Percentiles rank a stretch among this genome's conserved stretches.
These are phyloP conservation scores for Helogale parvula DNA, from an alignment of 2,113 vertebrate genomes.

Conservation along the genomic window DNA sequence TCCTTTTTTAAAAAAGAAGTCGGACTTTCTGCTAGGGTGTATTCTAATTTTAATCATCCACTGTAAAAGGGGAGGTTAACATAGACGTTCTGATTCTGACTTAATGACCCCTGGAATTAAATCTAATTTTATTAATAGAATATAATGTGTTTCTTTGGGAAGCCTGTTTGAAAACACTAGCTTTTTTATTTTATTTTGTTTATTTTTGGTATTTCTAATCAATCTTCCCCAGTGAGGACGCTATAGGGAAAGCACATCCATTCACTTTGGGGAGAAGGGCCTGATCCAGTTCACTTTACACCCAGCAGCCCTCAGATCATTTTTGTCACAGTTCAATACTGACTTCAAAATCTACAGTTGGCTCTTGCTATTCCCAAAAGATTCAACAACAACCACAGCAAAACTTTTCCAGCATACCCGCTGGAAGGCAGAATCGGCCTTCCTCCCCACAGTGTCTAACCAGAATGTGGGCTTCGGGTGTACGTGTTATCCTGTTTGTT, in stretches of 20 bases:
- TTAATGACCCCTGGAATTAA: slow-evolving; percentile 73
- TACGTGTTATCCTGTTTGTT: not conserved
- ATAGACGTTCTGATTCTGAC: slow-evolving; percentile 72
- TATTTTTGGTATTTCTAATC: slow-evolving; percentile 70
- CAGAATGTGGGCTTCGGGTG: not conserved
- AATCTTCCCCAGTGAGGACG: slow-evolving; percentile 85
- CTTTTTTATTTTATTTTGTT: slow-evolving; percentile 56
- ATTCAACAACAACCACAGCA: slow-evolving; percentile 65
- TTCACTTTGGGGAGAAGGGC: slow-evolving; percentile 89
- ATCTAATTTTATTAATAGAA: slow-evolving; percentile 67
- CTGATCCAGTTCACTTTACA: slow-evolving; percentile 85
- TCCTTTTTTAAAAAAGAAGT: slow-evolving; percentile 67
- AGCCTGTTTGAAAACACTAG: slow-evolving; percentile 38
- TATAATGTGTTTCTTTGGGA: slow-evolving; percentile 53
- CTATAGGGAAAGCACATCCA: slow-evolving; percentile 90
- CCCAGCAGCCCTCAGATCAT: slow-evolving; percentile 89
- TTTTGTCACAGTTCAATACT: slow-evolving; percentile 91
- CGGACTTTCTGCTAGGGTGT: slow-evolving; percentile 75
- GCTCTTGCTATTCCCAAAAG: slow-evolving; percentile 77
- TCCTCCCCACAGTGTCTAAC: not conserved
- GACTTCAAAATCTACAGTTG: slow-evolving; percentile 90
- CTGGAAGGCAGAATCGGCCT: not conserved
- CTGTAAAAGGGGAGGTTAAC: slow-evolving; percentile 71
- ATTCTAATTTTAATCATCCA: slow-evolving; percentile 77
- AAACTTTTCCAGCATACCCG: slow-evolving; percentile 40